Conservation (phyloP, 2,797 vertebrate species). For the Acanthurus leucopareius region DNA sequence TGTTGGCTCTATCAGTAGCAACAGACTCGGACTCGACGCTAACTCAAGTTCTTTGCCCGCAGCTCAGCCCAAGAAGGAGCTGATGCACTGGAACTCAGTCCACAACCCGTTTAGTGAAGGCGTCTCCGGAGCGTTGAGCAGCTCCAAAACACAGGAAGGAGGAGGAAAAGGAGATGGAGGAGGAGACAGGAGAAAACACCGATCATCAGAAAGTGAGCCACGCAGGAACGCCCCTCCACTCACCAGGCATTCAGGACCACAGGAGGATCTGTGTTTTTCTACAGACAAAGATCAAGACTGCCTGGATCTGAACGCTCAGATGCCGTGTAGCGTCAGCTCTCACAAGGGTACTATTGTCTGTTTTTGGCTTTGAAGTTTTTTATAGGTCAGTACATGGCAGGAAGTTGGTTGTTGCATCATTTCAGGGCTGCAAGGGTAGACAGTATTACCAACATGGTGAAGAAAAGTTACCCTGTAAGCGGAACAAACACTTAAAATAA, state of each 20-base stretch:
- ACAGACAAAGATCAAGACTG: conserved; percentile 88
- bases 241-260: conserved; percentile 85
- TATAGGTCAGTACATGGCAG: background rate
- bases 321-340: conserved; percentile 52
- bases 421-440: background rate
- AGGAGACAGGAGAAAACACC: conserved; percentile 76
- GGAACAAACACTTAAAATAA: too few species aligned
- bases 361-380: background rate
- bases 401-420: background rate
- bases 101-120: conserved; percentile 85
- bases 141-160: conserved; percentile 64
- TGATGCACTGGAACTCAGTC: conserved; percentile 83
- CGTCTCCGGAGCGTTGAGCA: conserved; percentile 20
- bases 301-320: conserved; percentile 77
- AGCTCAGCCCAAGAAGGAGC: conserved; percentile 79
- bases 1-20: conserved; percentile 27
- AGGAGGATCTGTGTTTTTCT: conserved; percentile 87
- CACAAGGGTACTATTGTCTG: conserved; percentile 66
- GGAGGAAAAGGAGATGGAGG: conserved; percentile 53
- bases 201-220: conserved; percentile 75
- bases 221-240: conserved; percentile 84
- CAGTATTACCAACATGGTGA: background rate
- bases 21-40: conserved; percentile 32
- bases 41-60: conserved; percentile 56
- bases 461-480: too few species aligned